Conservation (phyloP, 2,888 invertebrate species). For the Habroteleia sp. region DNA sequence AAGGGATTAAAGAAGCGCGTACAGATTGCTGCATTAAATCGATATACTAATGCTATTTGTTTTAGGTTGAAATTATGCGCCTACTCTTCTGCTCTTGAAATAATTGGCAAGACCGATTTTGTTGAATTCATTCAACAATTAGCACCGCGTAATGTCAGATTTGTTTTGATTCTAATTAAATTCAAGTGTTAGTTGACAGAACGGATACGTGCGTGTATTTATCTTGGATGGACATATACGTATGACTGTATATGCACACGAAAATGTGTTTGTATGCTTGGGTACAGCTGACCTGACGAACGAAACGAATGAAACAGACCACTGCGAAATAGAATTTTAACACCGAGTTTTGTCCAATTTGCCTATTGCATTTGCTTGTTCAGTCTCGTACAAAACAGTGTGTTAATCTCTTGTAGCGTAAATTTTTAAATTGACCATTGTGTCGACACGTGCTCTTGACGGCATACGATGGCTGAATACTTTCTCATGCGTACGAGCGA, state of each 20-base stretch:
- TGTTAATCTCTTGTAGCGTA: constrained; percentile 61
- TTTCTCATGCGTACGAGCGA: constrained; percentile 49
- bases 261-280: constrained; percentile 21
- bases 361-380: constrained; percentile 59
- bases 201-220: constrained; percentile 31
- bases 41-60: no score
- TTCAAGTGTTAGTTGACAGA: constrained; percentile 60
- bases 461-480: constrained; percentile 40
- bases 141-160: constrained; percentile 66
- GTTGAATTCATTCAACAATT: constrained; percentile 68
- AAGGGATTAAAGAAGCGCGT: no score
- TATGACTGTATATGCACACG: constrained; percentile 9
- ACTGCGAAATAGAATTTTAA: constrained; percentile 62
- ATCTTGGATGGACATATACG: constrained; percentile 1
- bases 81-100: no score
- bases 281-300: constrained; percentile 45
- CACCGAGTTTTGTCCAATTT: constrained; percentile 55
- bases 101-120: constrained; percentile 70
- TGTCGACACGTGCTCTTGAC: constrained; percentile 61
- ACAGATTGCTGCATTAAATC: no score
- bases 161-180: constrained; percentile 68
- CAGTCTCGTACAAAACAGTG: constrained; percentile 56
- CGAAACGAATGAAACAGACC: constrained; percentile 50
- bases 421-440: constrained; percentile 62
- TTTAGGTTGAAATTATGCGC: no score